Conservation (phyloP, 1,140 invertebrate species). For the Drosophila albomicans region DNA sequence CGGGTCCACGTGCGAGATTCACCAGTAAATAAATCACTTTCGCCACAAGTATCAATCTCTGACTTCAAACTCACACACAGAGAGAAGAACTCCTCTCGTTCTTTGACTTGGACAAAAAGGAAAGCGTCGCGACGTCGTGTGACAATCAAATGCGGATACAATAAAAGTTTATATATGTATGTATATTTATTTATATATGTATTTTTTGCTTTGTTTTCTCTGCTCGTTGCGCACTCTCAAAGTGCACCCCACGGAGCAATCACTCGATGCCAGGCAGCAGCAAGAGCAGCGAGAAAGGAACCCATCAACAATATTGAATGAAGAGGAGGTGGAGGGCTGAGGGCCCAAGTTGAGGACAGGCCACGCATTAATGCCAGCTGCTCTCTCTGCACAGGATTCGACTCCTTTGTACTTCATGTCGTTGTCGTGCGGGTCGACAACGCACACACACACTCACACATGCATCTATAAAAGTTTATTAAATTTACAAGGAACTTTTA, state of each 20-base stretch:
- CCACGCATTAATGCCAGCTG: slow-evolving; percentile 79
- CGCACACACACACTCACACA: slow-evolving; percentile 42
- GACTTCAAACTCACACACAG: slow-evolving; percentile 47
- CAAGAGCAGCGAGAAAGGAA: slow-evolving; percentile 35
- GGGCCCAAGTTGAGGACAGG: slow-evolving; percentile 37
- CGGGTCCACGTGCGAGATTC: slow-evolving; percentile 32
- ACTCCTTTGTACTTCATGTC: slow-evolving; percentile 35
- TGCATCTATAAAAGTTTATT: slow-evolving; percentile 81
- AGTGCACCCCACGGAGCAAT: slow-evolving; percentile 82
- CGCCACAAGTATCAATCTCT: slow-evolving; percentile 81
- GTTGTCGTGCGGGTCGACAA: not conserved
- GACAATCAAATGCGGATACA: slow-evolving; percentile 83
- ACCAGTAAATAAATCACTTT: slow-evolving; percentile 80
- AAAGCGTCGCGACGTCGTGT: slow-evolving; percentile 45
- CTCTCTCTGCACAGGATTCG: slow-evolving; percentile 39
- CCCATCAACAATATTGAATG: slow-evolving; percentile 65
- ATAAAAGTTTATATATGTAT: slow-evolving; percentile 77
- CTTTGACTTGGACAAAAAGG: slow-evolving; percentile 16
- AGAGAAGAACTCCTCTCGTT: not conserved
- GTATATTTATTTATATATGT: slow-evolving; percentile 10
- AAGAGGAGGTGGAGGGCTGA: slow-evolving; percentile 12
- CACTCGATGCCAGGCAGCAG: slow-evolving; percentile 69
- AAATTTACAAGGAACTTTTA: slow-evolving; percentile 83
- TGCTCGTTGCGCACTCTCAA: slow-evolving; percentile 58
- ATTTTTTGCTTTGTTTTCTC: slow-evolving; percentile 10